A percentile compares a stretch with the other conserved stretches of the same genome.
Evolutionary conservation across 1,140 invertebrate species (phyloP).

Genomic region (Hypothenemus hampei): DNA sequence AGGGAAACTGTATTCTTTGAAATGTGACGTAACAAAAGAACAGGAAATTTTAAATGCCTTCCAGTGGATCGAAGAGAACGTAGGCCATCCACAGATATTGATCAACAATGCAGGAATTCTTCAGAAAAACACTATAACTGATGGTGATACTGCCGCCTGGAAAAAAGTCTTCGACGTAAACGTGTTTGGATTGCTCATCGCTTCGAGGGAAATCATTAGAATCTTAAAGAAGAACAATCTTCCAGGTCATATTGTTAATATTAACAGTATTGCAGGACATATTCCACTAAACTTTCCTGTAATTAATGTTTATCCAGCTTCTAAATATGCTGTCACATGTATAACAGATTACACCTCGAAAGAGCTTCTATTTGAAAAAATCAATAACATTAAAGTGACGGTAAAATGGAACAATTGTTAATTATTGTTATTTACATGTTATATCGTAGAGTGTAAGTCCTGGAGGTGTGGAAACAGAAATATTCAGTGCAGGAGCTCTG

Average conservation of each 20-base stretch:
- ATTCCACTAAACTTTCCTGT: not conserved
- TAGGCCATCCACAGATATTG: slow-evolving; percentile 59
- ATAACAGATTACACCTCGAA: not conserved
- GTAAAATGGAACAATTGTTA: not conserved
- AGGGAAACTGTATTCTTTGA: not conserved
- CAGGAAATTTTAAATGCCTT: slow-evolving; percentile 59
- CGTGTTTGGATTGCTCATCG: slow-evolving; percentile 55
- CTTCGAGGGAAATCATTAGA: not conserved
- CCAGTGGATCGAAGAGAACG: slow-evolving; percentile 51
- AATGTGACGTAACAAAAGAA: slow-evolving; percentile 45
- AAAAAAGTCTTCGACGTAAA: slow-evolving; percentile 29
- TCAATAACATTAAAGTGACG: not conserved
- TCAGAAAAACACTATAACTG: slow-evolving; percentile 3
- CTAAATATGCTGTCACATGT: not conserved
- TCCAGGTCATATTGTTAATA: not conserved
- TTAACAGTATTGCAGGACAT: not conserved
- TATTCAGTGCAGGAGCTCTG: not conserved
- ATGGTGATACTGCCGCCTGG: slow-evolving; percentile 28
- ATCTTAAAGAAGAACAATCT: not conserved
- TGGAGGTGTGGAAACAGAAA: slow-evolving; percentile 21
- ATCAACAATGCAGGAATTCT: slow-evolving; percentile 63
- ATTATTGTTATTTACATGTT: too few relatives aligned
- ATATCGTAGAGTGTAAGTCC: slow-evolving; percentile 32
- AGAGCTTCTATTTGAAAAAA: not conserved
- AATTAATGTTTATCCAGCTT: not conserved